Evolutionary conservation across 2,797 vertebrate genomes (phyloP), one percentile per base, ranked within the genome.

Genomic region (Etheostoma nigrum): DNA sequence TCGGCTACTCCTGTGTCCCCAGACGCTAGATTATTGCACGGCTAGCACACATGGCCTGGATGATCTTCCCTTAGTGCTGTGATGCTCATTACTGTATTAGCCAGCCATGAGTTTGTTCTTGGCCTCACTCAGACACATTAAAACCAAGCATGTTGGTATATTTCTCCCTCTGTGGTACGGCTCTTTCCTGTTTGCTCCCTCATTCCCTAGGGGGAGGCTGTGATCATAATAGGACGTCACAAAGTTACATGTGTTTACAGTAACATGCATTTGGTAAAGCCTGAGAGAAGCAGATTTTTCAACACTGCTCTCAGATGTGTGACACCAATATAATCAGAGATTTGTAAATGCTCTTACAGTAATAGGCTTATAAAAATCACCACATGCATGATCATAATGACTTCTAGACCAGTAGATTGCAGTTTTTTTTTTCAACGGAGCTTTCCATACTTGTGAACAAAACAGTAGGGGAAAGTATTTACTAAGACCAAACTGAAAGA

Each of bases 1-100:
- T 90, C 85, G 72, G 84, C 78, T 27, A 73, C 65, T 77, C 63
- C 62, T 73, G 63, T 40, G 58, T 87, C 82, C 85, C 88, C 63
- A 67, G 84, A 61, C 57, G 76, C 79, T 73, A 42, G 45, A 67
- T 82, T 78, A 74, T 55, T 70, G 64, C 74, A 51, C 14, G 6
- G 47, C 74, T 78, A 57, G 57, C 59, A 64, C 60, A 59, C 51
- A 25, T 11, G 54, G 76, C 57, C 9, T 19, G 23, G 59, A 55
- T n/a, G 48, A 21, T 69, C 66, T 59, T 82, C 82, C 55, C 76
- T 76, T 47, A n/a, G 81, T 45, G 58, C 64, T 65, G 57, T n/a
- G 13, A 75, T 23, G 68, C 65, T 88, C 68, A 65, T 77, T 79
- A 12, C 36, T 40, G 36, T 40, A 89, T 88, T 74, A 86, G 48